These are phyloP conservation scores for Isotomurus palustris DNA, from an alignment of 2,888 invertebrate species.

Conservation along the genomic window DNA sequence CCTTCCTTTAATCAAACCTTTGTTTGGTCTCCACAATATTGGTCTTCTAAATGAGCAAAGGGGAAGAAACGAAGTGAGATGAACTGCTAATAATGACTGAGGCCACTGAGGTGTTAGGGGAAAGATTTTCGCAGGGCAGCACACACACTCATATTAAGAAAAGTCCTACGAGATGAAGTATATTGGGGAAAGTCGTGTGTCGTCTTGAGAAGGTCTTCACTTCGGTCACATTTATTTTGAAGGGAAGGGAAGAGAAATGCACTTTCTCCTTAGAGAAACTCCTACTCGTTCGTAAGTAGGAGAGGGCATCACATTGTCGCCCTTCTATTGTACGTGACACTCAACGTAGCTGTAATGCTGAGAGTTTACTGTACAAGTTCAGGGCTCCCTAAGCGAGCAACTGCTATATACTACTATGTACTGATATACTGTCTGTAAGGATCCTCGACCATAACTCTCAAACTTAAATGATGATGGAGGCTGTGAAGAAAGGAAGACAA, in stretches of 20 bases:
- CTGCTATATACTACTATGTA: no score
- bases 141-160: background rate
- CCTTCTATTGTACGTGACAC: background rate
- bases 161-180: conserved; percentile 7
- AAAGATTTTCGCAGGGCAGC: background rate
- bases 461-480: no score
- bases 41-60: no score
- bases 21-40: no score
- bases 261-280: background rate
- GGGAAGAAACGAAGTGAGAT: no score
- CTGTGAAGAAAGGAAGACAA: no score
- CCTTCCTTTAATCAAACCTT: background rate
- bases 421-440: no score
- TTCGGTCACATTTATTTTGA: background rate
- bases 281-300: background rate
- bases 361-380: no score
- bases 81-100: no score
- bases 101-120: background rate
- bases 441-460: no score
- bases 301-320: background rate
- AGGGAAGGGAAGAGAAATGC: background rate
- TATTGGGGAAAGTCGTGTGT: background rate
- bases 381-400: no score
- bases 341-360: no score
- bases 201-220: conserved; percentile 1